Percentiles rank a stretch among this genome's conserved stretches.
Conservation (phyloP, 2,113 vertebrate species). For the Notechis scutatus region DNA sequence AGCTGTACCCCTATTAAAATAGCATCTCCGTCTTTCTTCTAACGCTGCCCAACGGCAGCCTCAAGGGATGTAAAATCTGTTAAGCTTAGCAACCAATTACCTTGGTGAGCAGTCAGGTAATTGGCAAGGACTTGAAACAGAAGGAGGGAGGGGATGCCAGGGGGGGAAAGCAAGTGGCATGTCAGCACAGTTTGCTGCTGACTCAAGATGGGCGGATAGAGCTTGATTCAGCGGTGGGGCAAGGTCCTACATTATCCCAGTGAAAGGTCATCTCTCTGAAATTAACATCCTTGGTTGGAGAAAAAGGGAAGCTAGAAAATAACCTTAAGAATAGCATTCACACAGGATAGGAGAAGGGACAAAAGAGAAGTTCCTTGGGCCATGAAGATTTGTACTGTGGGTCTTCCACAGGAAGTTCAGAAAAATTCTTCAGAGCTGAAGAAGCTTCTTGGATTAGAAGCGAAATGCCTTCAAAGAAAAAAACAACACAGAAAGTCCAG, state of each 20-base stretch:
- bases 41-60: not conserved
- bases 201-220: not conserved
- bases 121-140: not conserved
- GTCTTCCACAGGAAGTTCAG: not conserved
- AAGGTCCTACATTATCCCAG: not conserved
- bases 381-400: not conserved
- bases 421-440: not conserved
- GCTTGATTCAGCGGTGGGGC: not conserved
- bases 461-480: too few relatives aligned
- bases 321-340: not conserved
- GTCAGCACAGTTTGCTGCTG: not conserved
- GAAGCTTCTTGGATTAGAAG: too few relatives aligned
- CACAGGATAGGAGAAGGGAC: not conserved
- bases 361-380: not conserved
- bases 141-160: not conserved
- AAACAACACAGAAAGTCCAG: too few relatives aligned
- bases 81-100: not conserved
- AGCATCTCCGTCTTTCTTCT: not conserved
- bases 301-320: not conserved
- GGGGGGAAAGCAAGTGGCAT: too few relatives aligned
- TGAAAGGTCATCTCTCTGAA: not conserved
- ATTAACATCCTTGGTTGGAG: not conserved
- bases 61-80: not conserved
- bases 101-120: not conserved
- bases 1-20: not conserved